phyloP scores from a whole-genome alignment of 2,888 invertebrate species.

The Dorcus parallelipipedus region DNA sequence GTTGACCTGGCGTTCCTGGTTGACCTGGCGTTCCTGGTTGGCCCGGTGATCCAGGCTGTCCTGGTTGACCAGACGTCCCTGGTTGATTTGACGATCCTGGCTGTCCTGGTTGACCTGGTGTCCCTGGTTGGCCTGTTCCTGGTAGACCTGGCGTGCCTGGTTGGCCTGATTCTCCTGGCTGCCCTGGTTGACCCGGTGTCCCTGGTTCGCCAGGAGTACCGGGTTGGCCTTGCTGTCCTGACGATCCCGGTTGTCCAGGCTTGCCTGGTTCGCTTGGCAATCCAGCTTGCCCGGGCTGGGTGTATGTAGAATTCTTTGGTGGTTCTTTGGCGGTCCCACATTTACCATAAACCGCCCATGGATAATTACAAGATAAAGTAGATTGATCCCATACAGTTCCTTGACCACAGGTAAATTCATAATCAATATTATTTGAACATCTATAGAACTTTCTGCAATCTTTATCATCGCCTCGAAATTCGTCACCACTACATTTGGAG shows the following conservation, averaged over 20 bases:
- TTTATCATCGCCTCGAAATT: constrained; percentile 66
- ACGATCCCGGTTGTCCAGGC: constrained; percentile 13
- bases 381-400: constrained; percentile 76
- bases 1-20: constrained; percentile 62
- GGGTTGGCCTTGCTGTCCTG: not conserved
- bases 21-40: constrained; percentile 65
- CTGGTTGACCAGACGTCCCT: constrained; percentile 63
- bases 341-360: constrained; percentile 53
- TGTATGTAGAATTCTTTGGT: constrained; percentile 14
- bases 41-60: constrained; percentile 66
- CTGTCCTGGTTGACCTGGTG: constrained; percentile 14
- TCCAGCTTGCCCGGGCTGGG: no score
- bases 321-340: constrained; percentile 48
- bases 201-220: constrained; percentile 12
- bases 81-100: constrained; percentile 40
- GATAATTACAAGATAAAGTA: constrained; percentile 68
- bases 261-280: constrained; percentile 12
- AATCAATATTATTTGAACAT: constrained; percentile 65
- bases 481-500: constrained; percentile 35
- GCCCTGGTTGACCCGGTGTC: constrained; percentile 13
- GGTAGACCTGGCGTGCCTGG: constrained; percentile 22
- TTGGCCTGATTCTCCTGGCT: constrained; percentile 10
- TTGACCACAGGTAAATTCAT: constrained; percentile 69
- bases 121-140: constrained; percentile 58
- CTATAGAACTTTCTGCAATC: constrained; percentile 75